phyloP scores from a whole-genome alignment of 2,113 vertebrate species.

The Stigmatopora nigra region DNA sequence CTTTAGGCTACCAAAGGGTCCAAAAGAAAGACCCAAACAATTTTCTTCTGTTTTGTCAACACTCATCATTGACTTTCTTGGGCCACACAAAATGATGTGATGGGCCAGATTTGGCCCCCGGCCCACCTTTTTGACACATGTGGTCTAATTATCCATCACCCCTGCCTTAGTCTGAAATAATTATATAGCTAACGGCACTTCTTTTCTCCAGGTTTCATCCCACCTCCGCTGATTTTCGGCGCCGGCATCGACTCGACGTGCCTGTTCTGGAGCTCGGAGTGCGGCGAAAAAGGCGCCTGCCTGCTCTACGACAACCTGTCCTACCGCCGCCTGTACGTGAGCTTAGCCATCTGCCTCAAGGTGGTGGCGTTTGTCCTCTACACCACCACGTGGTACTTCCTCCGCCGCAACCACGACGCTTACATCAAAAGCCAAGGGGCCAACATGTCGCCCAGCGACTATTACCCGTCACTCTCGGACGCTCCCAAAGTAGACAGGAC shows the following conservation, averaged over 20 bases:
- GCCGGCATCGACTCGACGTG: constrained; percentile 95
- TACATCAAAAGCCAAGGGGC: constrained; percentile 91
- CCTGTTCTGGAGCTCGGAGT: constrained; percentile 94
- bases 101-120: too few relatives aligned
- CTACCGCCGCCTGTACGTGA: constrained; percentile 90
- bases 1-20: too few relatives aligned
- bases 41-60: too few relatives aligned
- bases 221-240: constrained; percentile 94
- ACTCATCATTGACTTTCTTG: too few relatives aligned
- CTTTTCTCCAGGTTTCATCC: constrained; percentile 85
- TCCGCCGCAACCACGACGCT: constrained; percentile 91
- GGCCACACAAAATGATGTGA: too few relatives aligned
- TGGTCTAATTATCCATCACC: background rate
- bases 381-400: constrained; percentile 89
- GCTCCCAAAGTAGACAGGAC: constrained; percentile 81
- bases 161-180: background rate
- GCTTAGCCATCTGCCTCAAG: constrained; percentile 91
- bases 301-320: constrained; percentile 86
- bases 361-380: constrained; percentile 91
- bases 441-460: constrained; percentile 81
- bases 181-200: too few relatives aligned
- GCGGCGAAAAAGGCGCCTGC: constrained; percentile 84
- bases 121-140: too few relatives aligned
- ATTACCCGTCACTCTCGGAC: constrained; percentile 90
- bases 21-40: too few relatives aligned